Percentiles rank a stretch among this genome's conserved stretches.
Conservation (phyloP, 2,113 vertebrate species). For the Rafetus swinhoei region DNA sequence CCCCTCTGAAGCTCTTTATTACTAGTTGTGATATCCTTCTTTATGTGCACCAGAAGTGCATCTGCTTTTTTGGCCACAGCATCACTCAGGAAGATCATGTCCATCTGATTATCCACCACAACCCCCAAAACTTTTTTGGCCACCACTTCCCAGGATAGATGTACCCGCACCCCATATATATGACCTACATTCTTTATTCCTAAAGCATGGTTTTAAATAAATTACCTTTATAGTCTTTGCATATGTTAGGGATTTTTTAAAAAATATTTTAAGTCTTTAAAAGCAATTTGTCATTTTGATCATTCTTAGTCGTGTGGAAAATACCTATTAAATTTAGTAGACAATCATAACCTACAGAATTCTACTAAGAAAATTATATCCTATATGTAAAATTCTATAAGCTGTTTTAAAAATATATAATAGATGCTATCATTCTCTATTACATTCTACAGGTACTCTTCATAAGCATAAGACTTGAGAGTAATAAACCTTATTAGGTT, state of each 20-base stretch:
- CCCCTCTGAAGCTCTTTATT: neutral
- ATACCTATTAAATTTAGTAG: neutral
- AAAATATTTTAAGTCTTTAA: neutral
- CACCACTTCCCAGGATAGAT: neutral
- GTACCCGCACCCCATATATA: neutral
- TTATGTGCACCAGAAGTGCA: neutral
- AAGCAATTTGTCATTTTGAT: neutral
- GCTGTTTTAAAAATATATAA: neutral
- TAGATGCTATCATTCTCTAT: neutral
- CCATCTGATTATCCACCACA: neutral
- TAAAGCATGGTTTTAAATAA: neutral
- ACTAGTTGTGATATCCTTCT: neutral
- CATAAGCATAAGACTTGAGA: accelerated
- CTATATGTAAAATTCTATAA: neutral
- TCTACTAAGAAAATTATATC: accelerated
- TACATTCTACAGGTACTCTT: neutral
- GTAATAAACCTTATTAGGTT: accelerated
- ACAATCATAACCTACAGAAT: neutral
- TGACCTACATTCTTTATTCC: neutral
- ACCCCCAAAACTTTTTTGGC: neutral
- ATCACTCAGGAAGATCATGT: neutral
- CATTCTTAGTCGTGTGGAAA: neutral
- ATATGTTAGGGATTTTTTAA: neutral
- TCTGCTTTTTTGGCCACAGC: neutral
- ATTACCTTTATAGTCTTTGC: neutral